phyloP scores from a whole-genome alignment of 2,797 vertebrate species.

The Acanthopagrus latus region DNA sequence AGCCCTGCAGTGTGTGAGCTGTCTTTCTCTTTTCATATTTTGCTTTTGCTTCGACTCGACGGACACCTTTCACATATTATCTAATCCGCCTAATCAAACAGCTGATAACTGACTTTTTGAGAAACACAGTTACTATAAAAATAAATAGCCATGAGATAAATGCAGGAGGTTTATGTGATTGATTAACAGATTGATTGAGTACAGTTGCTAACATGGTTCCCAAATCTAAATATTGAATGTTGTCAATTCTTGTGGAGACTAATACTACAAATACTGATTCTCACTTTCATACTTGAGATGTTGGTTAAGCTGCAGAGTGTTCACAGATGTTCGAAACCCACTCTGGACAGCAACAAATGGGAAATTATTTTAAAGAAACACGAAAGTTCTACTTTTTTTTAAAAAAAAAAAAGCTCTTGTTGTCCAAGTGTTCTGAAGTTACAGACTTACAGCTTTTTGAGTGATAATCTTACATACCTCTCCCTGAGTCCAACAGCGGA shows the following conservation, averaged over 20 bases:
- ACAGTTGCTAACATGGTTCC: background rate
- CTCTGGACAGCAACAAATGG: background rate
- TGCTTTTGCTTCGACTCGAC: too few relatives aligned
- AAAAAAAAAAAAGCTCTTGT: background rate
- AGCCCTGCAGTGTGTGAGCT: too few relatives aligned
- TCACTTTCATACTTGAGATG: background rate
- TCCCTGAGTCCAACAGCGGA: slow-evolving; percentile 71
- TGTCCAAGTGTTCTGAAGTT: background rate
- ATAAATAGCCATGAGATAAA: background rate
- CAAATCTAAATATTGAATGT: background rate
- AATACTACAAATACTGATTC: background rate
- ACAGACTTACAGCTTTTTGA: background rate
- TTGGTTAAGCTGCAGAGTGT: background rate
- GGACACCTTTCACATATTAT: too few relatives aligned
- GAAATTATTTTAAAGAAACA: background rate
- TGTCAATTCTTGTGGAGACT: background rate
- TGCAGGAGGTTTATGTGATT: background rate
- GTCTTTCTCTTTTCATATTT: too few relatives aligned
- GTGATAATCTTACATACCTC: slow-evolving; percentile 69
- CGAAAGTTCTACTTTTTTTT: background rate
- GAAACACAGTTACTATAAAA: background rate
- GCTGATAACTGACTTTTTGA: background rate
- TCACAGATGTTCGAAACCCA: background rate
- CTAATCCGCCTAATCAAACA: background rate
- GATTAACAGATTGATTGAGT: background rate